phyloP scores from a whole-genome alignment of 1,140 invertebrate genomes.

The Dreissena polymorpha region DNA sequence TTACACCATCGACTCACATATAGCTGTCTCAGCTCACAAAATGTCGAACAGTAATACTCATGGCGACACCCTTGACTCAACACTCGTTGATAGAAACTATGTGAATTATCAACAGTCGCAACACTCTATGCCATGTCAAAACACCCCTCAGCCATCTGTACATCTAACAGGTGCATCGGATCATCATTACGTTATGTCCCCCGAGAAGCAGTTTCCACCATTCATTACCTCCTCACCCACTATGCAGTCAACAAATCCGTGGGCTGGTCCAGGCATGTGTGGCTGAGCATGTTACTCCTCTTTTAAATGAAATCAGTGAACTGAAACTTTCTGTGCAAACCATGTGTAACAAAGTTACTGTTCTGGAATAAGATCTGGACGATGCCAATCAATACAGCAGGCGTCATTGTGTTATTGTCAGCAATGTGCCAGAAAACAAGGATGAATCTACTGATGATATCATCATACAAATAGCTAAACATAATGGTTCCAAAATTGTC shows the following conservation, averaged over 20 bases:
- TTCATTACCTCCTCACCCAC: too few relatives aligned
- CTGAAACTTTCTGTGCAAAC: neutral
- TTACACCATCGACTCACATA: neutral
- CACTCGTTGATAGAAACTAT: neutral
- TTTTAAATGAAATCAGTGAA: neutral
- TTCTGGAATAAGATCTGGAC: conserved; percentile 4
- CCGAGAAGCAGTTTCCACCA: too few relatives aligned
- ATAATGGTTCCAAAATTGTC: neutral
- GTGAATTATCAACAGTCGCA: too few relatives aligned
- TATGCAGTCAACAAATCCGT: neutral
- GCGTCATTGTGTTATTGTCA: neutral
- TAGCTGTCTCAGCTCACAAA: neutral
- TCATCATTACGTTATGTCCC: too few relatives aligned
- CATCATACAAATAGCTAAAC: neutral
- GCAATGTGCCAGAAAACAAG: neutral
- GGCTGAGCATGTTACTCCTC: neutral
- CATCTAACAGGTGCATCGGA: too few relatives aligned
- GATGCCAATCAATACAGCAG: conserved; percentile 21
- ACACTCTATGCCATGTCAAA: too few relatives aligned
- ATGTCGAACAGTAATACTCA: neutral
- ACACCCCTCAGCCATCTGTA: too few relatives aligned
- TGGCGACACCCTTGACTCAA: neutral
- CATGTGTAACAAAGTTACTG: neutral
- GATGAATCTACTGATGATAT: conserved; percentile 15
- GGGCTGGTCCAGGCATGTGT: neutral